These are phyloP conservation scores for Cheilosia impressa DNA, from an alignment of 2,888 invertebrate species.

Conservation along the genomic window DNA sequence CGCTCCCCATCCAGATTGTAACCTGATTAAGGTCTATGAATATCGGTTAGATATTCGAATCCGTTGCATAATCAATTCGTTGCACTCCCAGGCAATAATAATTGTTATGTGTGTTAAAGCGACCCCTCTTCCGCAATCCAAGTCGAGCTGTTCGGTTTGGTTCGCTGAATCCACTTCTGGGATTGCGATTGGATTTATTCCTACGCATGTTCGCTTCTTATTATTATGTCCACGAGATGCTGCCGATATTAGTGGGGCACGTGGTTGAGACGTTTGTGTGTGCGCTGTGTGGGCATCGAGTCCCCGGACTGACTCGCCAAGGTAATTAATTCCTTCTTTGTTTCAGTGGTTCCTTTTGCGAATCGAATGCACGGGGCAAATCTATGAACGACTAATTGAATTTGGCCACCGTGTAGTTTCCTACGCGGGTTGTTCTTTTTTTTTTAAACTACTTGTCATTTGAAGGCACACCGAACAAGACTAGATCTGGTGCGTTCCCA, in stretches of 20 bases:
- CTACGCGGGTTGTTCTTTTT: slow-evolving; percentile 31
- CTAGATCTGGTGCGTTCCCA: neutral
- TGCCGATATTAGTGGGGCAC: slow-evolving; percentile 32
- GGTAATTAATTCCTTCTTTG: slow-evolving; percentile 51
- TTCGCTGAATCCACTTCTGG: slow-evolving; percentile 27
- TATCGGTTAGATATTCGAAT: slow-evolving; percentile 21
- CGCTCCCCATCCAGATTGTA: slow-evolving; percentile 20
- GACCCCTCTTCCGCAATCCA: slow-evolving; percentile 50
- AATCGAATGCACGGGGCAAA: neutral
- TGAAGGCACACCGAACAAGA: neutral
- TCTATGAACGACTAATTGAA: slow-evolving; percentile 56
- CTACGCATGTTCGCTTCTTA: slow-evolving; percentile 38
- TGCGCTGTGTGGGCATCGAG: slow-evolving; percentile 21
- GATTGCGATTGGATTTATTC: slow-evolving; percentile 33
- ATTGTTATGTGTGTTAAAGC: slow-evolving; percentile 11
- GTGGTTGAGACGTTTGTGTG: slow-evolving; percentile 35
- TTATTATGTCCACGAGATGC: slow-evolving; percentile 12
- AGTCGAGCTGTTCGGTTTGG: slow-evolving; percentile 5
- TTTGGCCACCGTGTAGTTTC: slow-evolving; percentile 59
- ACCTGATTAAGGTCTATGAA: slow-evolving; percentile 41
- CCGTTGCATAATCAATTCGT: slow-evolving; percentile 39
- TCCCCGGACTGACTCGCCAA: slow-evolving; percentile 16
- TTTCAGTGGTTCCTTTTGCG: neutral
- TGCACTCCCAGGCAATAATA: slow-evolving; percentile 20
- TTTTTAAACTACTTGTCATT: neutral